Base-by-base conservation (phyloP, 2,113 vertebrate species). In the Istiophorus platypterus region DNA sequence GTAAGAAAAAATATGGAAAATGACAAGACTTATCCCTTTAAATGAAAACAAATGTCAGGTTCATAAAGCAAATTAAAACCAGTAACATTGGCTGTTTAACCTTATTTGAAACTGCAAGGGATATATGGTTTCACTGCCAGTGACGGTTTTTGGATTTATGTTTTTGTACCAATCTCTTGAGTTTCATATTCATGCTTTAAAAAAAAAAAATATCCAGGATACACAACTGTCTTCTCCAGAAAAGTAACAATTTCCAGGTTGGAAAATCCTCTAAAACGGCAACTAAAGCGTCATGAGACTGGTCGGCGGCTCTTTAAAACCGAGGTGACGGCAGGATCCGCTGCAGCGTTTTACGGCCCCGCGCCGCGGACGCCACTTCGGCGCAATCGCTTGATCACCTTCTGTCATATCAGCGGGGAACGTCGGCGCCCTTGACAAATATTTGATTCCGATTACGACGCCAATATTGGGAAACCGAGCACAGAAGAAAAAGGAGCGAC, bases 391-490 rank as follows among this genome's bases (percentile, higher is more conserved):
- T 85, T 72, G 67, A 81, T 85, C 87, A n/a, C 86, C 74, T 57
- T 57, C 58, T 68, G 27, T 76, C 73, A 29, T 47, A 76, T 73
- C 73, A 15, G 63, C 20, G 56, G 72, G 7, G 76, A 61, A 64
- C 71, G 74, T 39, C 15, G 27, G 54, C 54, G 15, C 67, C n/a
- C n/a, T n/a, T 78, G 81, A 79, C 85, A 78, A 72, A 82, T 87
- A 84, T 89, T 87, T 84, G 84, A 88, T 77, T 86, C 74, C 72
- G 86, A 88, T 88, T 85, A 81, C 85, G 81, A 86, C 74, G 75
- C 71, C 78, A 72, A 66, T 66, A 65, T 65, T 85, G 81, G 81
- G 86, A 66, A 27, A 56, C 2, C 1, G 14, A 68, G 56, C n/a
- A n/a, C 45, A 84, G 74, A 58, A 82, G 51, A 45, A 51, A 61